Percentiles rank a stretch among this genome's conserved stretches.
phyloP scores from a whole-genome alignment of 2,797 vertebrate species.

The Leuciscus waleckii region DNA sequence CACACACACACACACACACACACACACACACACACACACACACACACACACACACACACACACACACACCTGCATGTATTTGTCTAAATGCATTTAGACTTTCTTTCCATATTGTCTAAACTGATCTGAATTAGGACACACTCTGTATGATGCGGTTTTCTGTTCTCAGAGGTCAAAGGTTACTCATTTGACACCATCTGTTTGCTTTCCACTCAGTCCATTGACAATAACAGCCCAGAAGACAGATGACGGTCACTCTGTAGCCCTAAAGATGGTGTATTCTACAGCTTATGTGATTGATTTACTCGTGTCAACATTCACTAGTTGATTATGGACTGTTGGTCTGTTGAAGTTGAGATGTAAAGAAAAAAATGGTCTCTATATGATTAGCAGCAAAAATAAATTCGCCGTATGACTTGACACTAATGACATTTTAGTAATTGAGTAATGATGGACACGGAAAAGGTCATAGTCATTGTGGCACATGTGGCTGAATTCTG shows the following conservation, averaged over 20 bases:
- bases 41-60: background rate
- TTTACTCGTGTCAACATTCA: constrained; percentile 6
- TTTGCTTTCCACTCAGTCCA: background rate
- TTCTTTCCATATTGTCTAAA: background rate
- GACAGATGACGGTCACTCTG: constrained; percentile 7
- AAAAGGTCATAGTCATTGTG: constrained; percentile 10
- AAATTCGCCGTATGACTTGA: background rate
- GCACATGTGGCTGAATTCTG: constrained; percentile 12
- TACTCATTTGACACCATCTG: constrained; percentile 29
- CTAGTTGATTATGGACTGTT: background rate
- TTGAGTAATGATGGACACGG: constrained; percentile 19
- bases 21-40: background rate
- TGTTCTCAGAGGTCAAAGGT: constrained; percentile 27
- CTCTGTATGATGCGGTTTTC: background rate
- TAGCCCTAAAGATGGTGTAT: background rate
- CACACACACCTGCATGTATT: background rate
- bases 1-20: too few species aligned
- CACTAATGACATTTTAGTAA: constrained; percentile 26
- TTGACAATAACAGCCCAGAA: background rate
- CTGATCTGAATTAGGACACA: background rate
- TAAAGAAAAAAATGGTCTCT: background rate
- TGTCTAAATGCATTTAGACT: background rate
- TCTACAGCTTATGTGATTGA: background rate
- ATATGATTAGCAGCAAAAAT: background rate
- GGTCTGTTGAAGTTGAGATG: background rate